A percentile compares a stretch with the other conserved stretches of the same genome.
Conservation (phyloP, 1,140 invertebrate genomes). For the Cydia fagiglandana region DNA sequence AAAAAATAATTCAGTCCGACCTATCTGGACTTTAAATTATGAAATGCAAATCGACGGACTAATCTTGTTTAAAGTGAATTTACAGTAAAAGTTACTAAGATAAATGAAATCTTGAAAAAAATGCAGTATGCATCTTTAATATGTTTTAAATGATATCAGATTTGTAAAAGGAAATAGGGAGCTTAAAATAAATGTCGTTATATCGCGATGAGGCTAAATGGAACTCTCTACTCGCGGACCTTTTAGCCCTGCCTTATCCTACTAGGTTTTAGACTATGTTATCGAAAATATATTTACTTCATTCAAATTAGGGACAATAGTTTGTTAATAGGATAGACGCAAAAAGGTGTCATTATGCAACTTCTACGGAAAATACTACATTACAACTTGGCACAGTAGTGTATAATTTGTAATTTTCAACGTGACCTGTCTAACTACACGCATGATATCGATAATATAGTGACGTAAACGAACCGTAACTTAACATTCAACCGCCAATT, state of each 20-base stretch:
- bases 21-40: background rate
- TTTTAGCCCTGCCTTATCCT: too few relatives aligned
- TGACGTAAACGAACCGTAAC: slow-evolving; percentile 20
- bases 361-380: background rate
- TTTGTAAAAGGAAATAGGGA: too few relatives aligned
- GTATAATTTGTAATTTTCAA: background rate
- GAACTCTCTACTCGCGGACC: too few relatives aligned
- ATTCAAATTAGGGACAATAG: background rate
- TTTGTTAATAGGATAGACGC: background rate
- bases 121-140: background rate
- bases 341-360: background rate
- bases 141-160: too few relatives aligned
- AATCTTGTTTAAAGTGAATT: background rate
- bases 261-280: too few relatives aligned
- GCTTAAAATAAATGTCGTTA: too few relatives aligned
- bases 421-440: background rate
- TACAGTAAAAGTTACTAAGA: background rate
- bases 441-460: slow-evolving; percentile 1
- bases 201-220: too few relatives aligned
- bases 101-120: background rate
- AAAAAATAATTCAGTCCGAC: background rate
- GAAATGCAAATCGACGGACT: background rate
- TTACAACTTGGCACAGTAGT: background rate
- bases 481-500: slow-evolving; percentile 17
- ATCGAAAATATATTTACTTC: background rate